These are phyloP conservation scores for Seladonia tumulorum DNA, from an alignment of 2,888 invertebrate species.

Conservation along the genomic window DNA sequence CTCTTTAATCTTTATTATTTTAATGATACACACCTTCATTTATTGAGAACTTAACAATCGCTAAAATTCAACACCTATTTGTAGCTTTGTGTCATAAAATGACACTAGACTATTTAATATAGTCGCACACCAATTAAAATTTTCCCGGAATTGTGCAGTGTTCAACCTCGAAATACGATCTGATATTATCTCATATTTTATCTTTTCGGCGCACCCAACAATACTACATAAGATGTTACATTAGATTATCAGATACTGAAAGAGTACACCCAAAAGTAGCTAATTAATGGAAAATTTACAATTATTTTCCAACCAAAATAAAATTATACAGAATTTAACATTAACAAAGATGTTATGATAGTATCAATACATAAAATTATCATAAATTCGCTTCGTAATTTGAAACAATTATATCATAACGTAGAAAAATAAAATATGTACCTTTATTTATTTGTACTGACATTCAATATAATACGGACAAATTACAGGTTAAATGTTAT, in stretches of 20 bases:
- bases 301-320: not conserved
- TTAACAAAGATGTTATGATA: not conserved
- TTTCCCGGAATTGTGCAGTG: constrained; percentile 9
- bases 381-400: not conserved
- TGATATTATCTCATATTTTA: constrained; percentile 10
- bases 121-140: constrained; percentile 2
- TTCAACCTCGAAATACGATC: constrained; percentile 19
- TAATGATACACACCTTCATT: constrained; percentile 25
- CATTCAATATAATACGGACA: not conserved
- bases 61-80: not conserved
- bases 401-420: not conserved
- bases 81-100: not conserved
- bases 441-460: constrained; percentile 1
- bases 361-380: not conserved
- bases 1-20: constrained; percentile 3
- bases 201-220: not conserved
- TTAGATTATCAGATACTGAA: not conserved
- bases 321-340: not conserved
- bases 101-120: not conserved
- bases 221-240: not conserved
- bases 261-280: not conserved
- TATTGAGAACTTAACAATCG: not conserved
- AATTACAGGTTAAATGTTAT: constrained; percentile 16
- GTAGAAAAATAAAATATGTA: constrained; percentile 22
- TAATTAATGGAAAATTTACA: not conserved